Percentiles rank a stretch among this genome's conserved stretches.
Evolutionary conservation across 2,888 invertebrate species (phyloP).

Genomic region (Lysandra coridon): DNA sequence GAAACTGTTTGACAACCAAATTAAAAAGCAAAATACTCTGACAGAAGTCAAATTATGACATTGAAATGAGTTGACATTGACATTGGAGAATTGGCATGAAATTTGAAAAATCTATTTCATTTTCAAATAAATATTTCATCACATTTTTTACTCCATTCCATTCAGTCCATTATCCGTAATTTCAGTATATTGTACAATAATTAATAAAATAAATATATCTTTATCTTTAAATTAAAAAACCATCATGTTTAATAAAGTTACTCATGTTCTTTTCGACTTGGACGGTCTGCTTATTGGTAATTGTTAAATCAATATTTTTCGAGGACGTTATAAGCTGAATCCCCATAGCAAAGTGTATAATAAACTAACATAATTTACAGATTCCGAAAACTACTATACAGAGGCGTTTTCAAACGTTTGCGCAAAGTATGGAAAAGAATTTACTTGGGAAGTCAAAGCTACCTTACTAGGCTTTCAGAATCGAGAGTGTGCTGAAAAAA

Average conservation of each 20-base stretch:
- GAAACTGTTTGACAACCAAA: no score
- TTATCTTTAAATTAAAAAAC: conserved; percentile 28
- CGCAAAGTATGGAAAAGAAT: conserved; percentile 85
- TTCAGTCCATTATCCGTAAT: not conserved
- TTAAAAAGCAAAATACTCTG: no score
- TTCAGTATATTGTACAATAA: not conserved
- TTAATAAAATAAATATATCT: not conserved
- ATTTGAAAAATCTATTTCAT: not conserved
- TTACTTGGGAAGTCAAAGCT: conserved; percentile 89
- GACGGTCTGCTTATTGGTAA: conserved; percentile 80
- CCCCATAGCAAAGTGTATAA: not conserved
- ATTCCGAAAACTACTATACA: conserved; percentile 90
- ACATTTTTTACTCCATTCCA: not conserved
- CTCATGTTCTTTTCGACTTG: conserved; percentile 82
- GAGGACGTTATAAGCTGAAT: not conserved
- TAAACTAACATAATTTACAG: conserved; percentile 67
- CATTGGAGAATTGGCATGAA: not conserved
- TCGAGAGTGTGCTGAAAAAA: conserved; percentile 81
- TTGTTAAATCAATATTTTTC: not conserved
- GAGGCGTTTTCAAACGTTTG: conserved; percentile 84
- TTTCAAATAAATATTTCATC: not conserved
- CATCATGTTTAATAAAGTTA: conserved; percentile 68
- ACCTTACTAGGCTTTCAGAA: conserved; percentile 85
- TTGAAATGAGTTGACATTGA: not conserved
- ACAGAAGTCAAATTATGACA: no score